phyloP scores from a whole-genome alignment of 2,888 invertebrate species.

The Himalopsyche anomala region DNA sequence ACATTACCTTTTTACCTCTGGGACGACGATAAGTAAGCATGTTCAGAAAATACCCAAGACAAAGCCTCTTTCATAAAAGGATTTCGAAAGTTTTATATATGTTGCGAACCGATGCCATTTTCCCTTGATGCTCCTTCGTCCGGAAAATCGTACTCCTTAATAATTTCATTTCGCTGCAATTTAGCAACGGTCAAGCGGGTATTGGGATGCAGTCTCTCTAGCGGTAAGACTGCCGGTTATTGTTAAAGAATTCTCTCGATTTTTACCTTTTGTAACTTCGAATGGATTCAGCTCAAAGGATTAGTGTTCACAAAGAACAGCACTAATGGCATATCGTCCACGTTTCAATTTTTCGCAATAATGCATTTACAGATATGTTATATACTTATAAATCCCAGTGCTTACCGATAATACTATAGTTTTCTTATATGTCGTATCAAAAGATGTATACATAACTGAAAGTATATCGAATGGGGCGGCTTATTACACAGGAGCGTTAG shows the following conservation, averaged over 20 bases:
- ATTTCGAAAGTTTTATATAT: slow-evolving; percentile 2
- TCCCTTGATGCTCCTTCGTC: slow-evolving; percentile 51
- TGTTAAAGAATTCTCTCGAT: slow-evolving; percentile 62
- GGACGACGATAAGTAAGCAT: too few relatives aligned
- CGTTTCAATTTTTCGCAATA: slow-evolving; percentile 60
- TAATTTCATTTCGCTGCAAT: slow-evolving; percentile 65
- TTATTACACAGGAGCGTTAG: too few relatives aligned
- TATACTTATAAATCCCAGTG: not conserved
- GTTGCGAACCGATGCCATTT: slow-evolving; percentile 44
- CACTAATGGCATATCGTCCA: slow-evolving; percentile 54
- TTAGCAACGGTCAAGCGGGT: slow-evolving; percentile 60
- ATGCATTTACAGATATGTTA: slow-evolving; percentile 50
- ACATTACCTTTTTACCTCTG: too few relatives aligned
- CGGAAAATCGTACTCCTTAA: slow-evolving; percentile 63
- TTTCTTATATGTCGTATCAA: too few relatives aligned
- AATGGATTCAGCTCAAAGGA: slow-evolving; percentile 59
- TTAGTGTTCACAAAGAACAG: slow-evolving; percentile 41
- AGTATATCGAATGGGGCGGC: too few relatives aligned
- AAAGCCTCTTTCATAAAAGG: not conserved
- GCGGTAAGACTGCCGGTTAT: slow-evolving; percentile 58
- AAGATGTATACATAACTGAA: too few relatives aligned
- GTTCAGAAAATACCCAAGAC: slow-evolving; percentile 6
- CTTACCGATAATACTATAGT: too few relatives aligned
- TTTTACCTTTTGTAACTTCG: slow-evolving; percentile 51
- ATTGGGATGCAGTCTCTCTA: slow-evolving; percentile 50